Percentiles rank a stretch among this genome's conserved stretches.
Evolutionary conservation across 2,888 invertebrate genomes (phyloP).

Genomic region (Zygaena filipendulae): DNA sequence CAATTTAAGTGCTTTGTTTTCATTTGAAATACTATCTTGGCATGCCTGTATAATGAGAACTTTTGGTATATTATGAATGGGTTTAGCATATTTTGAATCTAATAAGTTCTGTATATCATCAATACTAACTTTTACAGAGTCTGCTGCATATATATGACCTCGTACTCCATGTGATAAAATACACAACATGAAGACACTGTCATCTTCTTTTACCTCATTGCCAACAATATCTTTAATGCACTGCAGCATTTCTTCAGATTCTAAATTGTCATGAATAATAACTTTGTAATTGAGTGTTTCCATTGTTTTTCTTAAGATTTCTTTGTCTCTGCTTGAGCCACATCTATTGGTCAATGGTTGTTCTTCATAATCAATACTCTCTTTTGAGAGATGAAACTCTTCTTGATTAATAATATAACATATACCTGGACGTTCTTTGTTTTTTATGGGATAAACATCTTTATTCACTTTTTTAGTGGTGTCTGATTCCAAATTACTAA

Average conservation of each 20-base stretch:
- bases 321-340: constrained; percentile 41
- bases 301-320: constrained; percentile 37
- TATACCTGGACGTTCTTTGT: constrained; percentile 38
- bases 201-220: constrained; percentile 28
- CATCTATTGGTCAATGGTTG: constrained; percentile 27
- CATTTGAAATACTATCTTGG: constrained; percentile 42
- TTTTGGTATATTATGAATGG: constrained; percentile 43
- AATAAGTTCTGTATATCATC: constrained; percentile 44
- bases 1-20: constrained; percentile 22
- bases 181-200: constrained; percentile 53
- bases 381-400: constrained; percentile 41
- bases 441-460: constrained; percentile 38
- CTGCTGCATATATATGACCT: constrained; percentile 50
- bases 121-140: constrained; percentile 47
- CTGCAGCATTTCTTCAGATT: constrained; percentile 32
- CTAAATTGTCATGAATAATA: constrained; percentile 32
- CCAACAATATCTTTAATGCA: constrained; percentile 35
- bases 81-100: constrained; percentile 34
- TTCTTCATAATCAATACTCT: constrained; percentile 30
- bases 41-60: constrained; percentile 54
- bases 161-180: constrained; percentile 53
- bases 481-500: constrained; percentile 30
- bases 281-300: constrained; percentile 40
- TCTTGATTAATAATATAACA: constrained; percentile 56
- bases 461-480: constrained; percentile 20